Percentiles rank a stretch among this genome's conserved stretches.
Evolutionary conservation across 2,113 vertebrate species (phyloP).

Genomic region (Macheiramphus alcinus): DNA sequence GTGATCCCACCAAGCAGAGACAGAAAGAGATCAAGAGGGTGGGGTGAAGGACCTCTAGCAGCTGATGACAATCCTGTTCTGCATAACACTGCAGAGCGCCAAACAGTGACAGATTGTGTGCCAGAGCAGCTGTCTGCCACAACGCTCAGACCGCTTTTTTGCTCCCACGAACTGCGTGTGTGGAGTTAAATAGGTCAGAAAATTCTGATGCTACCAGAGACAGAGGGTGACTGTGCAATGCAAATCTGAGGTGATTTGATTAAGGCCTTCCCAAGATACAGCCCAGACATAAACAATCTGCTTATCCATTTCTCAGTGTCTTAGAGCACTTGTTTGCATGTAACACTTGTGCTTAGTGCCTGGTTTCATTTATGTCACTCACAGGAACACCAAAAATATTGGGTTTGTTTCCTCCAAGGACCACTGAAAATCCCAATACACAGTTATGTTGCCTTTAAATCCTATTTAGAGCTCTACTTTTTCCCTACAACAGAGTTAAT

Average conservation of each 20-base stretch:
- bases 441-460: background rate
- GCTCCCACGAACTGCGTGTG: background rate
- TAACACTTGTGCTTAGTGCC: background rate
- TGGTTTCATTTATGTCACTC: background rate
- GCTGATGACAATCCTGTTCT: background rate
- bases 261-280: background rate
- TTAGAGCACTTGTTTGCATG: background rate
- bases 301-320: background rate
- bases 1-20: background rate
- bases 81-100: background rate
- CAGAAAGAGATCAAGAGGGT: background rate
- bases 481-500: background rate
- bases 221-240: background rate
- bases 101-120: background rate
- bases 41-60: background rate
- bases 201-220: background rate
- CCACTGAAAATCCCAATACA: background rate
- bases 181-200: background rate
- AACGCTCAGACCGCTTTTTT: accelerated
- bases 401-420: background rate
- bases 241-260: background rate
- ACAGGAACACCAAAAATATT: background rate
- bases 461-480: background rate
- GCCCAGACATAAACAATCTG: background rate
- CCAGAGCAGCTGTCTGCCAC: background rate